Percentiles rank a stretch among this genome's conserved stretches.
Conservation (phyloP, 2,113 vertebrate genomes). For the Ramphastos sulfuratus region DNA sequence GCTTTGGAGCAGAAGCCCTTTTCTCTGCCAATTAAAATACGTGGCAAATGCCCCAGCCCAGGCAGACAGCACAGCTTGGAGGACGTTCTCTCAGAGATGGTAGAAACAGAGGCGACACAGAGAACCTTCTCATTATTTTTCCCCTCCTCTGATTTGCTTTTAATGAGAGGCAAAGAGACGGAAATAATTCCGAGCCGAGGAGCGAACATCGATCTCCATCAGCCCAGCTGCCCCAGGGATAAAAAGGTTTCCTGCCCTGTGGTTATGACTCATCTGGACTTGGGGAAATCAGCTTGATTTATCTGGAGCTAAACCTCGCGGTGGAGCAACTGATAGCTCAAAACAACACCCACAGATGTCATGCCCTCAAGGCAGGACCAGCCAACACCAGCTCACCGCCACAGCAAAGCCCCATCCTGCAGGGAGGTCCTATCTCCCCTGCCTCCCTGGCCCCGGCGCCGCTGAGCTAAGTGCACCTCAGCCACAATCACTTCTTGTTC, state of each 20-base stretch:
- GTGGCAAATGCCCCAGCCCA: not conserved
- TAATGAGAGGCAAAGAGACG: constrained; percentile 24
- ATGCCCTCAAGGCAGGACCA: not conserved
- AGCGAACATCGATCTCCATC: constrained; percentile 26
- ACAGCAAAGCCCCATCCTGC: not conserved
- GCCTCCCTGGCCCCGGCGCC: not conserved
- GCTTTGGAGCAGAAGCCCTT: not conserved
- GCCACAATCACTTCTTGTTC: not conserved
- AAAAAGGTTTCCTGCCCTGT: constrained; percentile 46
- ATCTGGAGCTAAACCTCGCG: constrained; percentile 9
- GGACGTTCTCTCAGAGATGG: not conserved
- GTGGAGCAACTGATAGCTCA: constrained; percentile 4
- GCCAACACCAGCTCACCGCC: not conserved
- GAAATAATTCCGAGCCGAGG: constrained; percentile 37
- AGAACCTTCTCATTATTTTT: not conserved
- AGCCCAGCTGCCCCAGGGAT: not conserved
- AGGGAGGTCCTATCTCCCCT: not conserved
- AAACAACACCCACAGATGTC: not conserved
- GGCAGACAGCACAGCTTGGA: not conserved
- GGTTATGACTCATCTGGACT: constrained; percentile 37
- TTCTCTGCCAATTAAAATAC: constrained; percentile 18
- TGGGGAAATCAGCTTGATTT: constrained; percentile 33
- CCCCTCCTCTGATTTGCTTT: constrained; percentile 10
- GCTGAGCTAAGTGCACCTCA: not conserved
- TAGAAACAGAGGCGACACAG: not conserved